Evolutionary conservation across 64 coral and sea anemone genomes (phyloP).

Genomic region (Stichodactyla mertensii): DNA sequence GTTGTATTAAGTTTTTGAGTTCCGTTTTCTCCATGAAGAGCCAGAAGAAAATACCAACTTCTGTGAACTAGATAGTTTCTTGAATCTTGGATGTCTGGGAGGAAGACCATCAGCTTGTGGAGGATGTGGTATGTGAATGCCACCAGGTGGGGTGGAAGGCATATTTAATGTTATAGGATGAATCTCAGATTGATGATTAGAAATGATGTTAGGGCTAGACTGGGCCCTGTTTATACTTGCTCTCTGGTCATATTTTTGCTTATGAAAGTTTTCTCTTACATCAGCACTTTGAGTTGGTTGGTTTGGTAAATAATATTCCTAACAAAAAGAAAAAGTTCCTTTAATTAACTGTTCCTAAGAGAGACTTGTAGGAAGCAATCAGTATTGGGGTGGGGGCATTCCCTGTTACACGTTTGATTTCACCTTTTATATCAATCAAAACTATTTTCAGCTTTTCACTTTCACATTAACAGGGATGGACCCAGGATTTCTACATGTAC

Average conservation of each 20-base stretch:
- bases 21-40: conserved; percentile 49
- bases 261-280: not conserved
- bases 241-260: not conserved
- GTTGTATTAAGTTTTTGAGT: not conserved
- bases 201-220: conserved; percentile 39
- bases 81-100: conserved; percentile 25
- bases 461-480: no score
- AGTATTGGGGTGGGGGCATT: no score
- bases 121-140: not conserved
- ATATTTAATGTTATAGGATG: conserved; percentile 5
- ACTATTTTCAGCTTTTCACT: no score
- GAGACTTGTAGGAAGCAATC: no score
- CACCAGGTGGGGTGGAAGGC: not conserved
- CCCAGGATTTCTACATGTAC: no score
- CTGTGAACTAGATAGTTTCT: not conserved
- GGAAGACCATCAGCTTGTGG: conserved; percentile 12
- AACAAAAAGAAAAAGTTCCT: not conserved
- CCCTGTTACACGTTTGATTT: no score
- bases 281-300: conserved; percentile 37
- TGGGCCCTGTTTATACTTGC: not conserved
- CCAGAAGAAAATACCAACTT: conserved; percentile 50
- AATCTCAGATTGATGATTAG: conserved; percentile 28
- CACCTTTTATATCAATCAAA: no score
- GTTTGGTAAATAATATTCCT: conserved; percentile 51
- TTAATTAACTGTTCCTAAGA: no score